Conservation (phyloP, 2,113 vertebrate genomes). For the Corynorhinus townsendii region DNA sequence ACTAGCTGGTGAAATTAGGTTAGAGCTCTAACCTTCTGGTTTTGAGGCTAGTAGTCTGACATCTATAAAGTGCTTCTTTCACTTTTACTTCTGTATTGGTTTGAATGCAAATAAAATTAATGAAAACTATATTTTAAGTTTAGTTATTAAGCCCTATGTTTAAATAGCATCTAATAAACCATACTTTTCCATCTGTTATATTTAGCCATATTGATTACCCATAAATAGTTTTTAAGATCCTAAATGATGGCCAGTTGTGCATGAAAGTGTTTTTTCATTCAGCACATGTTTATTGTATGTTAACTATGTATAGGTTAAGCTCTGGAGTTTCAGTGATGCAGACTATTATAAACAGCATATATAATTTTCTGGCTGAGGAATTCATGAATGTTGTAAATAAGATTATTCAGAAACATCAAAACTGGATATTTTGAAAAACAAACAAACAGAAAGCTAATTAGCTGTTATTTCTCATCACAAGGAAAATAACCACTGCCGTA, state of each 20-base stretch:
- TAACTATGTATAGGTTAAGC: background rate
- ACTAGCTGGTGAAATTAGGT: background rate
- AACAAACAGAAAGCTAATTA: background rate
- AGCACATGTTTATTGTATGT: background rate
- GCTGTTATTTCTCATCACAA: slow-evolving; percentile 26
- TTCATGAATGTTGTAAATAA: slow-evolving; percentile 2
- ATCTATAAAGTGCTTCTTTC: slow-evolving; percentile 4
- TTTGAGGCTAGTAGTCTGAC: background rate
- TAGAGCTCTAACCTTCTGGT: background rate
- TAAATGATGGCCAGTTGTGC: background rate
- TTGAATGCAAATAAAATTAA: slow-evolving; percentile 25
- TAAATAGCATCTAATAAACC: background rate
- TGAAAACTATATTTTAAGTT: background rate
- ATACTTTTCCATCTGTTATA: background rate
- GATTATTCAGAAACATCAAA: slow-evolving; percentile 29
- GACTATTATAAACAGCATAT: background rate
- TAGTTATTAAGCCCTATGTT: slow-evolving; percentile 16
- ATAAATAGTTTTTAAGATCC: slow-evolving; percentile 12
- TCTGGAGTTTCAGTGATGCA: background rate
- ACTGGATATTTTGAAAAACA: background rate
- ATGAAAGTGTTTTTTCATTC: background rate
- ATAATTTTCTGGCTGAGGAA: background rate
- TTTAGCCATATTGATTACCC: background rate
- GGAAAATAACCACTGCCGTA: background rate
- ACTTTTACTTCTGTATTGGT: background rate